Evolutionary conservation across 1,140 invertebrate genomes (phyloP), one percentile per base, ranked within the genome.

Genomic region (Lerema accius): DNA sequence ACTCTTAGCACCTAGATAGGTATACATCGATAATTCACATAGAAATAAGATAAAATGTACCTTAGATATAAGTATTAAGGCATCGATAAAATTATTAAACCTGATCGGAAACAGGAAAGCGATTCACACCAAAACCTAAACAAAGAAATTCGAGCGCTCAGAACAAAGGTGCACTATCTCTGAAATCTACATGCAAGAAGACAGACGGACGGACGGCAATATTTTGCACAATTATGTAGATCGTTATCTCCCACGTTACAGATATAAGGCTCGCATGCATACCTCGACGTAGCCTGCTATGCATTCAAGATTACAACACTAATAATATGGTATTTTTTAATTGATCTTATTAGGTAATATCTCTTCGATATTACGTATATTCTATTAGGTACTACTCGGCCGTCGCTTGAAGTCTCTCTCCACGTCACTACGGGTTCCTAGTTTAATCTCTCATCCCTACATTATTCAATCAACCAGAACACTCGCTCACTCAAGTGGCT

Each of bases 221-320:
- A 83, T 82, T 84, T 86, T 82, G 76, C 71, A 77, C 76, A 87
- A 85, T 87, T 84, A 81, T 79, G 55, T 50, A 67, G 84, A 84
- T 85, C 65, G 49, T 67, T 56, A 87, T 84, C 84, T 69, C 28
- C 51, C 65, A 56, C 53, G 53, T 67, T 64, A 71, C 73, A 72
- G 70, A 84, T 74, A 79, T 74, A 71, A 74, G 69, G 60, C 71
- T 65, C 61, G 59, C 68, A 71, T 71, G 69, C 69, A 66, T 49
- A 26, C 63, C 62, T 40, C 65, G 60, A 59, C 61, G 69, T 56
- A 68, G 17, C 65, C 69, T 64, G 72, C 62, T 71, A 75, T 73
- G 67, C 75, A 63, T 76, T 76, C 51, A 76, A 65, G 68, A 76
- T 78, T 75, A 79, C 63, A 78, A 59, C 53, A 69, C 50, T 79